Evolutionary conservation across 92 coral and sea anemone genomes (phyloP).

Genomic region (Umimayanthus chanpuru): DNA sequence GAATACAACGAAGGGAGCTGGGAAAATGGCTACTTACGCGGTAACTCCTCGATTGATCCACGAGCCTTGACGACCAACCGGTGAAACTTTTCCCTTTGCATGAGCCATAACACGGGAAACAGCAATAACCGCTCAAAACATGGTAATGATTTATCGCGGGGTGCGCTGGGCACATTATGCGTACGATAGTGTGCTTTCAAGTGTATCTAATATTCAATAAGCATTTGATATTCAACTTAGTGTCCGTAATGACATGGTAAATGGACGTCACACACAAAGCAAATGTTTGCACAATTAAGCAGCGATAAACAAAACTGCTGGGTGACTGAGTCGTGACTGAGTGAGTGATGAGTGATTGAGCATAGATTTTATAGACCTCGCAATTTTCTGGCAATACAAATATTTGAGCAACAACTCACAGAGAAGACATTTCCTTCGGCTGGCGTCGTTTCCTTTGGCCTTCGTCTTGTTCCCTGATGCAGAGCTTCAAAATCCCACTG

Average conservation of each 20-base stretch:
- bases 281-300: constrained; percentile 7
- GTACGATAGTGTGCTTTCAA: constrained; percentile 17
- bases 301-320: neutral
- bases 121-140: constrained; percentile 17
- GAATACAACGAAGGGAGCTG: neutral
- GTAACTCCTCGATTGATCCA: constrained; percentile 41
- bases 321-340: neutral
- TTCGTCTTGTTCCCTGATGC: neutral
- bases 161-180: neutral
- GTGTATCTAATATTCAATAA: constrained; percentile 42
- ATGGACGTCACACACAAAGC: constrained; percentile 34
- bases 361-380: no score
- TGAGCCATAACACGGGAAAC: constrained; percentile 25
- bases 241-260: neutral
- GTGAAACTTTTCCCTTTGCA: constrained; percentile 26
- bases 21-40: neutral
- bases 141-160: neutral
- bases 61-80: constrained; percentile 31
- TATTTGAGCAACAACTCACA: constrained; percentile 1
- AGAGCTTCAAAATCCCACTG: neutral
- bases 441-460: neutral
- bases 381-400: neutral
- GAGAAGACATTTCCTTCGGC: neutral
- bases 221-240: constrained; percentile 13
- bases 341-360: neutral